A percentile compares a stretch with the other conserved stretches of the same genome.
Conservation (phyloP, 2,888 invertebrate genomes). For the Ormyrus rosae region DNA sequence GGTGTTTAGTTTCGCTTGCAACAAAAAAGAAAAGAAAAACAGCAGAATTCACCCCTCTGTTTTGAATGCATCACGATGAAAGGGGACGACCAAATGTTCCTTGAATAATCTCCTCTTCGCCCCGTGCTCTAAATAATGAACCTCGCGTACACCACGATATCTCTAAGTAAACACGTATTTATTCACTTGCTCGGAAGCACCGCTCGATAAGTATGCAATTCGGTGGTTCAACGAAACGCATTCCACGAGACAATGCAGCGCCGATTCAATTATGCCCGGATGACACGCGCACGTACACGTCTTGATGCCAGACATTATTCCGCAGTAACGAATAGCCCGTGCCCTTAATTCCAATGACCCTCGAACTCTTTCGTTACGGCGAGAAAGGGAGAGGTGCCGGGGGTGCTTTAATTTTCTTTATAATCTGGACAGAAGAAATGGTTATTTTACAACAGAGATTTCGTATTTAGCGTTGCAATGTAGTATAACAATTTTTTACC, state of each 20-base stretch:
- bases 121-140: conserved; percentile 4
- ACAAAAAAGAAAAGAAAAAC: no score
- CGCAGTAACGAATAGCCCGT: background rate
- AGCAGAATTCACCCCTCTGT: no score
- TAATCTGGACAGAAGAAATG: no score
- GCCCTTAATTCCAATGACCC: background rate
- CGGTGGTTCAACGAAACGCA: conserved; percentile 63
- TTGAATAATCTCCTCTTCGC: conserved; percentile 22
- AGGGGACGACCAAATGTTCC: conserved; percentile 14
- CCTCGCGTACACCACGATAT: background rate
- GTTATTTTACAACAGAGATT: no score
- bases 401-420: conserved; percentile 42
- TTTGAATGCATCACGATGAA: no score
- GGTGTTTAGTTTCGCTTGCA: no score
- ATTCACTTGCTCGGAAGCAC: background rate
- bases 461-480: no score
- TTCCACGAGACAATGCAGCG: conserved; percentile 69
- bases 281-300: conserved; percentile 42
- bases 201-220: background rate
- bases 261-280: conserved; percentile 71
- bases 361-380: conserved; percentile 6
- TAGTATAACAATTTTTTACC: no score
- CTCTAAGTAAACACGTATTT: background rate
- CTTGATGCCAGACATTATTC: no score
- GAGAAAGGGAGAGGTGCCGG: background rate